Percentiles rank a stretch among this genome's conserved stretches.
phyloP scores from a whole-genome alignment of 1,140 invertebrate species.

The Bombus difficillimus region DNA sequence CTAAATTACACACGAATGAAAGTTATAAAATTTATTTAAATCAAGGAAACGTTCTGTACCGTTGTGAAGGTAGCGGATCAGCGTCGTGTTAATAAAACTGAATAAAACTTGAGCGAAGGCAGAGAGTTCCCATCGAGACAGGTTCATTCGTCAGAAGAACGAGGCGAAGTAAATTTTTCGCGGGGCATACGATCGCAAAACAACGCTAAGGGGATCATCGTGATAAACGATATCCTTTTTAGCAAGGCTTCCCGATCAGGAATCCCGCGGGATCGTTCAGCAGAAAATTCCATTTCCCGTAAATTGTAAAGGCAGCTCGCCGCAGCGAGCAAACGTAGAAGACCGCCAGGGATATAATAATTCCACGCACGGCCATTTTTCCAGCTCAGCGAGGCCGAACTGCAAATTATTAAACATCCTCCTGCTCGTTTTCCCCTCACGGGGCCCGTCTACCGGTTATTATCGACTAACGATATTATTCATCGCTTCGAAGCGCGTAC shows the following conservation, averaged over 20 bases:
- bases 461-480: constrained; percentile 46
- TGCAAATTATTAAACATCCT: constrained; percentile 30
- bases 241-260: not conserved
- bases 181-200: not conserved
- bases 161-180: not conserved
- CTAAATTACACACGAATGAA: not conserved
- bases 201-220: constrained; percentile 28
- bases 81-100: not conserved
- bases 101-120: not conserved
- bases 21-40: not conserved
- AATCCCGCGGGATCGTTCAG: constrained; percentile 18
- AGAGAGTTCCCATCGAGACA: not conserved
- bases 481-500: constrained; percentile 32
- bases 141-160: not conserved
- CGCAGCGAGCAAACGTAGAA: not conserved
- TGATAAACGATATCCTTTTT: constrained; percentile 44
- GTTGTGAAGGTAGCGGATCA: not conserved
- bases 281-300: constrained; percentile 46
- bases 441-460: constrained; percentile 1
- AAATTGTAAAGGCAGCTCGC: constrained; percentile 18
- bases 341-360: constrained; percentile 12
- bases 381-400: not conserved
- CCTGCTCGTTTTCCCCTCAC: not conserved
- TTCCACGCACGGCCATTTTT: constrained; percentile 29
- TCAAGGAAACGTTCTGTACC: too few relatives aligned